Evolutionary conservation across 1,140 invertebrate genomes (phyloP), one percentile per base, ranked within the genome.

Genomic region (Eulimnadia texana): DNA sequence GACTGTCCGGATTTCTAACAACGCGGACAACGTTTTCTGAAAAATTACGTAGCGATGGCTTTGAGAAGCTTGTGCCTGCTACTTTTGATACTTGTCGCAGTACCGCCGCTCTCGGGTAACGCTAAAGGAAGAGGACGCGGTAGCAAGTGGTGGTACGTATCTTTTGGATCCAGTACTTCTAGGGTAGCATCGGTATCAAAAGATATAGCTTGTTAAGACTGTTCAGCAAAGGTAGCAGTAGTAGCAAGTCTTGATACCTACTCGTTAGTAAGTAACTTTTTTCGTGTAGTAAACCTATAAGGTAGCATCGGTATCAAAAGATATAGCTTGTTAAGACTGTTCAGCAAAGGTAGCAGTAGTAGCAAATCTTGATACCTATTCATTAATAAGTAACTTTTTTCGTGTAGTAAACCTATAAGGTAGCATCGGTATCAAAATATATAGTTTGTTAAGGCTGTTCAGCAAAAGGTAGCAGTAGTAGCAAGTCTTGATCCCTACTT

Each of bases 331-430:
- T n/a, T n/a, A n/a, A n/a, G n/a, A n/a, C n/a, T n/a, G n/a, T n/a
- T n/a, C n/a, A n/a, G n/a, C n/a, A n/a, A n/a, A n/a, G n/a, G n/a
- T n/a, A n/a, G n/a, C n/a, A n/a, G 70, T 51, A 69, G 70, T 27
- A 69, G 68, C 64, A 71, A 70, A 66, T 72, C 70, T 70, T 72
- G 71, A 70, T 72, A 67, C 67, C 70, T 70, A 24, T n/a, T n/a
- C n/a, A n/a, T n/a, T n/a, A n/a, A n/a, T n/a, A n/a, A n/a, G n/a
- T n/a, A n/a, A n/a, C n/a, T n/a, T 6, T 22, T 64, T 56, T 9
- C 16, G 6, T 6, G 6, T 9, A 6, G 6, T 42, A 6, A 9
- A 42, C 16, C 6, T 42, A 6, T 42, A 6, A 42, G 16, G 33
- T 42, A 16, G 6, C 33, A 6, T 16, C 6, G 16, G 33, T 42